These are phyloP conservation scores for Trichechus manatus DNA, from an alignment of 2,113 vertebrate genomes.

Conservation along the genomic window DNA sequence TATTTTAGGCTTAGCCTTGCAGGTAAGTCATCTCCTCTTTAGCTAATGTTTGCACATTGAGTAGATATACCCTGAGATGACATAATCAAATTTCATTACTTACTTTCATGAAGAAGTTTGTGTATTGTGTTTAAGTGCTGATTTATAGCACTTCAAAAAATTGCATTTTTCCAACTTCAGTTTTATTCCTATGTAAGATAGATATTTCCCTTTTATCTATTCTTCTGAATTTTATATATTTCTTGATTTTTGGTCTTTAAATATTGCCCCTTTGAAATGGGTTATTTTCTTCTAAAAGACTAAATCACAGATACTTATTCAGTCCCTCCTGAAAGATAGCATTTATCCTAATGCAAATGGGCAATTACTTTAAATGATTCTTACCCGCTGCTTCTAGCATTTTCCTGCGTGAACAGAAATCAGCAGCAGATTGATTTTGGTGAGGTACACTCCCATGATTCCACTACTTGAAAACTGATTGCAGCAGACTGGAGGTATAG, in stretches of 20 bases:
- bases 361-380: conserved; percentile 67
- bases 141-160: conserved; percentile 16
- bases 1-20: conserved; percentile 91
- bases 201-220: background rate
- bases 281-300: conserved; percentile 63
- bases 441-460: conserved; percentile 72
- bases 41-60: background rate
- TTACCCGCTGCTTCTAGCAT: conserved; percentile 73
- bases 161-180: conserved; percentile 42
- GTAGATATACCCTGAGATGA: background rate
- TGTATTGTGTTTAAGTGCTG: conserved; percentile 16
- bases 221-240: conserved; percentile 50
- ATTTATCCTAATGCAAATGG: conserved; percentile 64
- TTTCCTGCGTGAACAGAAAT: conserved; percentile 76
- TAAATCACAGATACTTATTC: conserved; percentile 51
- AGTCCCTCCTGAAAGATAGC: conserved; percentile 46
- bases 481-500: conserved; percentile 53
- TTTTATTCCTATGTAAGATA: background rate
- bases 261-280: conserved; percentile 58
- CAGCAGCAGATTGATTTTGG: conserved; percentile 78
- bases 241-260: conserved; percentile 47
- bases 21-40: conserved; percentile 86
- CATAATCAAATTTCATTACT: conserved; percentile 22
- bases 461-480: conserved; percentile 75
- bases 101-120: background rate